Evolutionary conservation across 2,888 invertebrate species (phyloP).

Genomic region (Linnaemya vulpina): DNA sequence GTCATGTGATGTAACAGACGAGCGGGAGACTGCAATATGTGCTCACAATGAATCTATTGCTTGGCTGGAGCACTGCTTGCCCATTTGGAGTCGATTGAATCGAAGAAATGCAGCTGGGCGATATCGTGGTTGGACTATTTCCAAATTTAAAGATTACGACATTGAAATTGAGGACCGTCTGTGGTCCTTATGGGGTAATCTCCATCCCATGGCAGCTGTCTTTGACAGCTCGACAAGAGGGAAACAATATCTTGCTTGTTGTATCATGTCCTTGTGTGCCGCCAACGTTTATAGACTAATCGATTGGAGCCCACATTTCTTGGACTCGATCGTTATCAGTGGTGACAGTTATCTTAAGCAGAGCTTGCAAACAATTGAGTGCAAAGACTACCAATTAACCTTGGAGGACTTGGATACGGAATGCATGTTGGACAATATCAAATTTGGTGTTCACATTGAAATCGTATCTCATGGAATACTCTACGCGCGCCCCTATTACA

Average conservation of each 20-base stretch:
- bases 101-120: conserved; percentile 77
- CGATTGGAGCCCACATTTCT: conserved; percentile 86
- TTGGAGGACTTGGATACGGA: conserved; percentile 85
- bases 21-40: conserved; percentile 76
- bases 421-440: conserved; percentile 85
- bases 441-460: conserved; percentile 85
- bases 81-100: conserved; percentile 81
- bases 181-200: conserved; percentile 87
- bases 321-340: conserved; percentile 86
- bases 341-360: conserved; percentile 85
- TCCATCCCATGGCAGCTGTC: conserved; percentile 85
- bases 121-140: conserved; percentile 77
- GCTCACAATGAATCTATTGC: conserved; percentile 79
- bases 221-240: conserved; percentile 85
- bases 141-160: conserved; percentile 86
- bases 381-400: conserved; percentile 85
- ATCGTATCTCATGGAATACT: conserved; percentile 86
- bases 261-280: conserved; percentile 85
- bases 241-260: conserved; percentile 86
- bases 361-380: conserved; percentile 83
- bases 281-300: conserved; percentile 85
- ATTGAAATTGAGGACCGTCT: conserved; percentile 88
- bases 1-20: conserved; percentile 72
- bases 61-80: conserved; percentile 80
- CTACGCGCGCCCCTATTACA: conserved; percentile 81